Evolutionary conservation across 2,888 invertebrate species (phyloP), one percentile per base, ranked within the genome.

Genomic region (Trissolcus brochymenae): DNA sequence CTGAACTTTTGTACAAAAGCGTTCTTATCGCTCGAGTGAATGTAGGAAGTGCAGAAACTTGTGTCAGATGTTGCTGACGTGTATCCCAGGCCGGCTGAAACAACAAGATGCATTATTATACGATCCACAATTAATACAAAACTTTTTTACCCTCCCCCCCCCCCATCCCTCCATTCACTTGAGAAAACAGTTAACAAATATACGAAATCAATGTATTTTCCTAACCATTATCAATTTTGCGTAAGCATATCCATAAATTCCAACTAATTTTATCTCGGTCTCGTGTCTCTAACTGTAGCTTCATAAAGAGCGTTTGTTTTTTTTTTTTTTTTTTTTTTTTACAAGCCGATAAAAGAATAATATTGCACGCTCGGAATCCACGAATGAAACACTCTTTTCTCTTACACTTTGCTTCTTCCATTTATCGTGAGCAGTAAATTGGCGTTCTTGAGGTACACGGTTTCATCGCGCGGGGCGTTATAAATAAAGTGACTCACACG

Each of bases 1-100:
- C 53, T 49, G 55, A 76, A 76, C 75, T 76, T 76, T 75, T 59
- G 55, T 76, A 70, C 60, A 65, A 70, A 68, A 65, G 64, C 75
- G 65, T 62, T 62, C 70, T 70, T 76, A 70, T 76, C 75, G 75
- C 75, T 70, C 55, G 75, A 70, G 65, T 54, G 70, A 70, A 59
- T 71, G 66, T 66, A 61, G 70, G 66, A 76, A 71, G 71, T 76
- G 70, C 61, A 65, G 70, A 60, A 76, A 76, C 66, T 76, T 62
- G 71, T 71, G 76, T 76, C 76, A 71, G 66, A 76, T 71, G 76
- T 57, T 76, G 66, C 62, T 76, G 76, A 76, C 70, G 53, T 66
- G 56, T 62, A 53, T 51, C 25, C 60, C 16, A 7, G 60, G 50
- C 55, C 41, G 60, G 55, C 46, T 65, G 35, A 65, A 65, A 76